Evolutionary conservation across 2,797 vertebrate genomes (phyloP).

Genomic region (Prionace glauca): DNA sequence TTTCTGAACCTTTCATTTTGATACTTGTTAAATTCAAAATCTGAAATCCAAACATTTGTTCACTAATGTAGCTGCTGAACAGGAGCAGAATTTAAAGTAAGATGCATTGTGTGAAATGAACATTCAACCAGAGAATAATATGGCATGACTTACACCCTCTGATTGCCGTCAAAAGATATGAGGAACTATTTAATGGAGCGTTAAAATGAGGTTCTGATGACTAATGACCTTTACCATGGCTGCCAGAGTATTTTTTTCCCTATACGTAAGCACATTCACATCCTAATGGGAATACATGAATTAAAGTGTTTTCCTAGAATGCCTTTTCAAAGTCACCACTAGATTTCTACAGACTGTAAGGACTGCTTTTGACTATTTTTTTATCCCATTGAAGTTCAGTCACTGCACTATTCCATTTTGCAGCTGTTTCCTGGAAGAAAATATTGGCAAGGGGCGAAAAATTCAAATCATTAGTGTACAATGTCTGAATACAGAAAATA

Average conservation of each 20-base stretch:
- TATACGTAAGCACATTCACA: too few species aligned
- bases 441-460: not conserved
- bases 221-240: not conserved
- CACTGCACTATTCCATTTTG: not conserved
- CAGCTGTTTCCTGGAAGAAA: not conserved
- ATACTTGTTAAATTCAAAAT: not conserved
- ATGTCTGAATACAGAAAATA: not conserved
- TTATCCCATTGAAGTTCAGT: not conserved
- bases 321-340: not conserved
- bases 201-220: conserved; percentile 8
- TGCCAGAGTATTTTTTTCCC: not conserved
- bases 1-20: not conserved
- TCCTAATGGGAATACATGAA: not conserved
- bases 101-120: not conserved
- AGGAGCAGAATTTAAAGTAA: not conserved
- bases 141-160: conserved; percentile 21
- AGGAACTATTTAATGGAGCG: conserved; percentile 5
- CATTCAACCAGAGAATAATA: not conserved
- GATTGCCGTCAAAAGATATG: conserved; percentile 6
- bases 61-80: not conserved
- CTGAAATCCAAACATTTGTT: conserved; percentile 1
- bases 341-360: not conserved
- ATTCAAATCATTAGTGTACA: not conserved
- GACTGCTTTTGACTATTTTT: not conserved
- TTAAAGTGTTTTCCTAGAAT: not conserved